Evolutionary conservation across 1,140 invertebrate species (phyloP), one percentile per base, ranked within the genome.

Genomic region (Acyrthosiphon pisum): DNA sequence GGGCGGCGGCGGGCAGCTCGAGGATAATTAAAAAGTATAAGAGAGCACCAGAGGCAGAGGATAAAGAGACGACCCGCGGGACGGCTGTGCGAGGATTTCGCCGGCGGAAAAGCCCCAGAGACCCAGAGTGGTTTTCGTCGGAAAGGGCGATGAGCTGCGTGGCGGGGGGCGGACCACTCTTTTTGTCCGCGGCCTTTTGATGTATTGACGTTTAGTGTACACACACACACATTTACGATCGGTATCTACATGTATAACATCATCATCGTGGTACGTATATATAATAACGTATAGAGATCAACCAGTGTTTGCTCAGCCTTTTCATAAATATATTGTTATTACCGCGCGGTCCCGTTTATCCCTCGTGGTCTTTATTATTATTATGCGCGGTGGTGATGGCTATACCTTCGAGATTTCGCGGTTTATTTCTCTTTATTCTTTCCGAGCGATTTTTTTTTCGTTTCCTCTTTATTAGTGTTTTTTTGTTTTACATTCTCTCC

Each of bases 251-350:
- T 68, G 30, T 68, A n/a, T 68, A 68, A n/a, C n/a, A 68, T n/a
- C 76, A 18, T 83, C 1, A 86, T 86, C 46, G 22, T 84, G 6
- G 20, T 44, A 84, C 11, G 18, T 26, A 46, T 41, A 44, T 41
- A 26, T 44, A 44, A 14, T 4, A 0, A 3, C 1, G 14, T 46
- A 46, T 86, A 91, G 44, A 91, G 90, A 91, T 81, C 90, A 81
- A 91, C 90, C 90, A 48, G 90, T 91, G 90, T 91, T 91, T 91
- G 90, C 30, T 11, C 60, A 91, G 37, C 44, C 44, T 91, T 91
- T 91, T 91, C 53, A 90, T 90, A 68, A 50, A 44, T 84, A 84
- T 89, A 90, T 90, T 44, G 35, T 90, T 44, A 68, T 68, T 41
- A 76, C 50, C 87, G 48, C 87, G 48, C 46, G 87, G 23, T n/a